These are phyloP conservation scores for Okapia johnstoni DNA, from an alignment of 2,113 vertebrate species.

Conservation along the genomic window DNA sequence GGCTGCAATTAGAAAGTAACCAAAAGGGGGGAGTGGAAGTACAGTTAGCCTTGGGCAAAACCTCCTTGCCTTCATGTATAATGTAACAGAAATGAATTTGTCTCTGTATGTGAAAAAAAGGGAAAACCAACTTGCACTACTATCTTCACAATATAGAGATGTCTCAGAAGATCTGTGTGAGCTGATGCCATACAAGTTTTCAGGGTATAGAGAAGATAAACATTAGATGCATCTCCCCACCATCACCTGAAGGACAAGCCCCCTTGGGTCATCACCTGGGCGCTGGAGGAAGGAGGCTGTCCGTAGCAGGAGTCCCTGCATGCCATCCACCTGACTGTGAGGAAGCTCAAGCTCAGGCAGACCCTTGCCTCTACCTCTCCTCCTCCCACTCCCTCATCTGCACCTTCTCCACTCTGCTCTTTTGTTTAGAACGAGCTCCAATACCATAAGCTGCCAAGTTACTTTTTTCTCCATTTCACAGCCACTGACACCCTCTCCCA, in stretches of 20 bases:
- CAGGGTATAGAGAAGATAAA: neutral
- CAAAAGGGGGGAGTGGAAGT: neutral
- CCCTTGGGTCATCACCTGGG: neutral
- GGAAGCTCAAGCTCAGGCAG: neutral
- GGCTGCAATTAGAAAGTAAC: constrained; percentile 35
- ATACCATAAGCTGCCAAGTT: neutral
- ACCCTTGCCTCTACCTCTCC: neutral
- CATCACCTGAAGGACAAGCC: neutral
- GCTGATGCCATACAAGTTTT: neutral
- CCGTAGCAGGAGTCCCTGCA: neutral
- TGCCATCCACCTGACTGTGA: neutral
- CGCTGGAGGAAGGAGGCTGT: neutral
- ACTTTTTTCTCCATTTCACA: neutral
- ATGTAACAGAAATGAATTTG: constrained; percentile 43
- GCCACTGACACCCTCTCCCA: neutral
- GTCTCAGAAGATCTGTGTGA: constrained; percentile 13
- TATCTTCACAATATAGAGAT: neutral
- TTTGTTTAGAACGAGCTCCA: neutral
- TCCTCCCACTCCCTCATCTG: neutral
- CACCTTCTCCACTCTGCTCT: neutral
- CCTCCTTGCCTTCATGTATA: constrained; percentile 13
- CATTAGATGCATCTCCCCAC: neutral
- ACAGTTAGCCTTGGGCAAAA: constrained; percentile 16
- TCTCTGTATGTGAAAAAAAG: neutral
- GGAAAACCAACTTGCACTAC: neutral